These are phyloP conservation scores for Harmothoe impar DNA, from an alignment of 2,888 invertebrate species.

Conservation along the genomic window DNA sequence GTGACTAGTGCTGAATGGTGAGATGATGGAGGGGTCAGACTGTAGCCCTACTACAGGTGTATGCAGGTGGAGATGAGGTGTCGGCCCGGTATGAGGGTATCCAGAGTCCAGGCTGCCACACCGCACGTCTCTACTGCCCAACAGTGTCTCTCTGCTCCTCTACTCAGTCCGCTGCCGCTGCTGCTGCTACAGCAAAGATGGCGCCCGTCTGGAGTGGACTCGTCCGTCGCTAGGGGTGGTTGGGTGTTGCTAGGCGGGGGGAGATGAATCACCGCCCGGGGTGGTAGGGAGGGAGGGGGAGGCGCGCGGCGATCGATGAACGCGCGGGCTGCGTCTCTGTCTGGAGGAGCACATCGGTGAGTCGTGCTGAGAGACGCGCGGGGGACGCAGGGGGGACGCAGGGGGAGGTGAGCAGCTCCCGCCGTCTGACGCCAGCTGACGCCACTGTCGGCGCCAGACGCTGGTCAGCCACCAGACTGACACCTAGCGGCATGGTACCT, in stretches of 20 bases:
- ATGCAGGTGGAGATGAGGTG: neutral
- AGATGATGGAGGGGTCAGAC: neutral
- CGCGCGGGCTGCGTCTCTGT: neutral
- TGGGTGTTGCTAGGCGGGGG: slow-evolving; percentile 18
- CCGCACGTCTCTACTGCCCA: neutral
- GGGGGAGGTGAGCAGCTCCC: neutral
- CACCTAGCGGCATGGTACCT: neutral
- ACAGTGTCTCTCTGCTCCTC: neutral
- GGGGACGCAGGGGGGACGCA: no score
- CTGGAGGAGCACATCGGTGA: neutral
- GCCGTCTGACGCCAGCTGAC: neutral
- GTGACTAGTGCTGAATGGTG: neutral
- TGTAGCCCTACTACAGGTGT: neutral
- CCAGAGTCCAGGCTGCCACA: slow-evolving; percentile 30
- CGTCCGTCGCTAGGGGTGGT: slow-evolving; percentile 42
- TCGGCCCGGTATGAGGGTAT: no score
- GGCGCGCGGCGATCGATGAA: neutral
- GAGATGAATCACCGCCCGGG: neutral
- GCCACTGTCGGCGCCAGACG: neutral
- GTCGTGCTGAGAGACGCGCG: no score
- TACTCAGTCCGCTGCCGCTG: neutral
- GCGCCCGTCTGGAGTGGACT: neutral
- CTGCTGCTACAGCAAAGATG: neutral
- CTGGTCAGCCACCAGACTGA: neutral
- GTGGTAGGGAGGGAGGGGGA: neutral